Percentiles rank a stretch among this genome's conserved stretches.
phyloP scores from a whole-genome alignment of 1,140 invertebrate genomes.

The Aphidius gifuensis region DNA sequence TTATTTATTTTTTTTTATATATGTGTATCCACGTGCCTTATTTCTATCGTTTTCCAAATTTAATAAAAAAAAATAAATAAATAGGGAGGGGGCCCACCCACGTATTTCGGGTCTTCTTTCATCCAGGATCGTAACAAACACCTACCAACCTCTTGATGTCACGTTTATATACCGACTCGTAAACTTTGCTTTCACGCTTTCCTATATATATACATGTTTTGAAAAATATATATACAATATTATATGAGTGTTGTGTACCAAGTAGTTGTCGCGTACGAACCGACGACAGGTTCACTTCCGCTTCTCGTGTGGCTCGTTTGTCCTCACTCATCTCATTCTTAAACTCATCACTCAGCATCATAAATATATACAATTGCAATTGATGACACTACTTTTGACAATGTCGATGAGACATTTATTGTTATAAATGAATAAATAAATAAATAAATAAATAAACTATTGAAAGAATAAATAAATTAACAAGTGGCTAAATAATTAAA shows the following conservation, averaged over 20 bases:
- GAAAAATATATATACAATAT: too few species aligned
- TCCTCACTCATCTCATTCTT: slow-evolving; percentile 7
- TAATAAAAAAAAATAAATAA: too few species aligned
- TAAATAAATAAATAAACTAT: too few species aligned
- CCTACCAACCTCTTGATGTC: slow-evolving; percentile 11
- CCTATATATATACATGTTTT: too few species aligned
- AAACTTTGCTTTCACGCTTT: slow-evolving; percentile 4
- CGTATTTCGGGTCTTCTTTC: slow-evolving; percentile 8
- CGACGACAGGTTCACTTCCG: slow-evolving; percentile 22
- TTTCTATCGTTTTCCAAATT: too few species aligned
- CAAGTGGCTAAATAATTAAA: too few species aligned
- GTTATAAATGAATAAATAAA: too few species aligned
- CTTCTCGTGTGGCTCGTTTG: slow-evolving; percentile 7
- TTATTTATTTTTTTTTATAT: too few species aligned
- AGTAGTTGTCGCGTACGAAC: slow-evolving; percentile 12
- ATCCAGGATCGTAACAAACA: slow-evolving; percentile 10
- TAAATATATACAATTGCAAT: not conserved
- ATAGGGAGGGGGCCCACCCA: not conserved
- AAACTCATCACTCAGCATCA: not conserved
- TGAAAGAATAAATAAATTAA: too few species aligned
- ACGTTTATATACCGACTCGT: slow-evolving; percentile 9
- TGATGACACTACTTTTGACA: not conserved
- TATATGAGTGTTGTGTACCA: not conserved
- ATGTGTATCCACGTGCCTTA: too few species aligned
- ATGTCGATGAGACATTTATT: too few species aligned